Evolutionary conservation across 1,140 invertebrate genomes (phyloP), one percentile per base, ranked within the genome.

Genomic region (Trissolcus basalis): DNA sequence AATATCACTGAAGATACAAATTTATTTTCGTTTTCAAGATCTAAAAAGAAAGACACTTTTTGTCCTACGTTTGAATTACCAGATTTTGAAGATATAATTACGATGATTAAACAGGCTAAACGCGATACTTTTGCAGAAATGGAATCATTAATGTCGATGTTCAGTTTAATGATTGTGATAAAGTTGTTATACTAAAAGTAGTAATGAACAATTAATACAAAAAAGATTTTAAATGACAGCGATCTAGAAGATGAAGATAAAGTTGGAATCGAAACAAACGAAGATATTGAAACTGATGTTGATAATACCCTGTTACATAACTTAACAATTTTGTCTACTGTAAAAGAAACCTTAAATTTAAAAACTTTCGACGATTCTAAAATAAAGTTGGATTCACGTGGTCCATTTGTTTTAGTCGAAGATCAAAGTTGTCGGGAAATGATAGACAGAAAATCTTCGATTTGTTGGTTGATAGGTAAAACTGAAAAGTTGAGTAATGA

Each of bases 381-480:
- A 56, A 12, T 56, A 45, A 56, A 56, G 14, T 56, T 56, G 33
- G 9, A 45, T 13, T n/a, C n/a, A 9, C 9, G 13, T n/a, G 45
- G 54, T 35, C 43, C 41, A 9, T 45, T 56, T 15, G 54, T 56
- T 14, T 3, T 27, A 10, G 54, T 45, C 4, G 45, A 7, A 45
- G 54, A 56, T 45, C 41, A 56, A 33, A 33, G 13, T 27, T 13
- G 33, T 8, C 12, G 33, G 10, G 19, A 45, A 56, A 35, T 33
- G 16, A 56, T 56, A 13, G 43, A 33, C 4, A 12, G 43, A 56
- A 56, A 45, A 45, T 41, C 54, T 0, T 56, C 43, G 11, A 44
- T 56, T 45, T 45, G 54, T 45, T 56, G 54, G 54, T 35, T 45
- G 12, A 14, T 56, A 33, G 45, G 45, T 47, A 56, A 45, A 56